phyloP scores from a whole-genome alignment of 2,113 vertebrate species.

The Actenoides hombroni region DNA sequence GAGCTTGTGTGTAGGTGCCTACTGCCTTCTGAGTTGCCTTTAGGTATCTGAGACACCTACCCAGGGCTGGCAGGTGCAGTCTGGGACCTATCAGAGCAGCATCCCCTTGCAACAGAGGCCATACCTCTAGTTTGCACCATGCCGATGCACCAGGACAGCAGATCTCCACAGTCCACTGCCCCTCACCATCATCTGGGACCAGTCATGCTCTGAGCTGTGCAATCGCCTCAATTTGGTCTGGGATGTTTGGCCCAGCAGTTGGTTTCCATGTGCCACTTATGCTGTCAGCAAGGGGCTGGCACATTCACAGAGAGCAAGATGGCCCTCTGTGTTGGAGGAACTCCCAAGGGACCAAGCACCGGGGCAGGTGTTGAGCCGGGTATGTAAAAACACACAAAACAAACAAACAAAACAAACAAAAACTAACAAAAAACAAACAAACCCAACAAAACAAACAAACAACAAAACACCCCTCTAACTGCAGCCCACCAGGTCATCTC shows the following conservation, averaged over 20 bases:
- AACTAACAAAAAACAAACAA: no score
- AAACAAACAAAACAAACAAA: neutral
- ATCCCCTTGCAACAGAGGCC: neutral
- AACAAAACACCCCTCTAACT: neutral
- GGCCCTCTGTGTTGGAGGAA: neutral
- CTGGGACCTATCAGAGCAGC: neutral
- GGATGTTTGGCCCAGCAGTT: neutral
- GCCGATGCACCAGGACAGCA: fast-evolving
- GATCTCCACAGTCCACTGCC: fast-evolving
- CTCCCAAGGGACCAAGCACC: neutral
- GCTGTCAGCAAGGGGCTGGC: neutral
- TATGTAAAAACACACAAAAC: no score
- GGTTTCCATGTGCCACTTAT: neutral
- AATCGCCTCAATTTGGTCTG: neutral
- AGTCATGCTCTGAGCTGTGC: neutral
- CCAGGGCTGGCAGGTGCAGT: neutral
- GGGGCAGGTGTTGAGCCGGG: fast-evolving
- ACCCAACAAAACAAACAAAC: no score
- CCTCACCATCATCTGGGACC: neutral
- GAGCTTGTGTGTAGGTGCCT: neutral
- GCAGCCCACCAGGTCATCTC: neutral
- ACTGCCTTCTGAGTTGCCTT: neutral
- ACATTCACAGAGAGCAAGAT: neutral
- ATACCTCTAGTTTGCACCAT: neutral
- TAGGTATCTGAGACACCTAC: neutral